Evolutionary conservation across 1,140 invertebrate genomes (phyloP).

Genomic region (Drosophila quadrilineata): DNA sequence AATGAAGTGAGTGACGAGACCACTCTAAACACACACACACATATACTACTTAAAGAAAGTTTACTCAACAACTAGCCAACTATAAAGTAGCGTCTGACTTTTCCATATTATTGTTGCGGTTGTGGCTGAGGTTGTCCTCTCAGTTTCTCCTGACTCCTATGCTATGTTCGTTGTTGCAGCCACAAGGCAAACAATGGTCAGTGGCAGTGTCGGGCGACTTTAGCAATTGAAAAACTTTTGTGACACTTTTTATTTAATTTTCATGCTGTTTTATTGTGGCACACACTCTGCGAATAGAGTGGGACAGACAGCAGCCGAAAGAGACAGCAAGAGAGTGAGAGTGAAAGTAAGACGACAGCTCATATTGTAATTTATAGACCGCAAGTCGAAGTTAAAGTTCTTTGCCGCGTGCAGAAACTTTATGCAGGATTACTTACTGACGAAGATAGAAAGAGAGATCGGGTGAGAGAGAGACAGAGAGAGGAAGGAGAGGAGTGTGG

Average conservation of each 20-base stretch:
- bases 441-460: too few species aligned
- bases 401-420: slow-evolving; percentile 38
- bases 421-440: slow-evolving; percentile 2
- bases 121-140: slow-evolving; percentile 3
- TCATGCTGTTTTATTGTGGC: slow-evolving; percentile 64
- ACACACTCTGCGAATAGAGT: too few species aligned
- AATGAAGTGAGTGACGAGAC: slow-evolving; percentile 84
- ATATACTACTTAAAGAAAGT: slow-evolving; percentile 1
- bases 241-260: slow-evolving; percentile 75
- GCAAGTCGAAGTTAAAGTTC: slow-evolving; percentile 37
- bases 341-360: slow-evolving; percentile 26
- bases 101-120: slow-evolving; percentile 38
- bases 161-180: neutral
- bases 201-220: slow-evolving; percentile 6
- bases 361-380: slow-evolving; percentile 78
- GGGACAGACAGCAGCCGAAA: neutral
- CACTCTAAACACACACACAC: slow-evolving; percentile 14
- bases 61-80: slow-evolving; percentile 17
- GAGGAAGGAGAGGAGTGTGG: too few species aligned
- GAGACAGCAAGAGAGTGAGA: neutral
- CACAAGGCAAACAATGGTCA: slow-evolving; percentile 39
- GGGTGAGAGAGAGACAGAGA: too few species aligned
- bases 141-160: too few species aligned
- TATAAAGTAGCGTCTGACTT: slow-evolving; percentile 15
- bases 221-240: slow-evolving; percentile 76